Base-by-base conservation (phyloP, 2,888 invertebrate genomes). In the Stenolophus ochropezus region DNA sequence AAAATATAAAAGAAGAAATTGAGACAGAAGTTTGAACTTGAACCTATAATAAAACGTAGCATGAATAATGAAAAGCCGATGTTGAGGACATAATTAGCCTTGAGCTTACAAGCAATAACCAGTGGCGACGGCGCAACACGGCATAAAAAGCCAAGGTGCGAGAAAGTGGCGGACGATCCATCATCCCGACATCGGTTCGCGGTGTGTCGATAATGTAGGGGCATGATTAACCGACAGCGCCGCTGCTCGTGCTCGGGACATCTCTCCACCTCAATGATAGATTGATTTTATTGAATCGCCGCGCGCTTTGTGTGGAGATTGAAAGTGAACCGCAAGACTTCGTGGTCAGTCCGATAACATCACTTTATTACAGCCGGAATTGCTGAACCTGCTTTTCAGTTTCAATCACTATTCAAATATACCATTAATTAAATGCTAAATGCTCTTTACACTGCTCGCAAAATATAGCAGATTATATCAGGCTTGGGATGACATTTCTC, bases 281-380 rank as follows among this genome's bases (percentile, higher is more conserved):
- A 69, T 69, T 69, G 65, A 69, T 69, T 69, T 69, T 33, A 69
- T 69, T 69, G 65, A 69, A 69, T 69, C 65, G 65, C 65, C 14
- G 65, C 14, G 6, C 33, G 14, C 65, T 69, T 69, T 69, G 65
- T 69, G 65, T 69, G 65, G 65, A 69, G 33, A 69, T 69, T 69
- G 65, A 69, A 69, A 69, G 65, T 69, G 65, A 69, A 33, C 65
- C 61, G 61, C 20, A 56, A 56, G 56, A 11, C 56, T 21, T 56
- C 61, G 25, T 21, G 61, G 61, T 61, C 61, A 61, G n/a, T 25
- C 2, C 11, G 61, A 61, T 61, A 61, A 23, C 61, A 61, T 25
- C 61, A 4, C n/a, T 11, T 21, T 2, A 21, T 56, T 21, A 56
- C 8, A 21, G 21, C 23, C 11, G 23, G 20, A 56, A 18, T 20